Evolutionary conservation across 1,140 invertebrate genomes (phyloP).

Genomic region (Calephelis virginiensis): DNA sequence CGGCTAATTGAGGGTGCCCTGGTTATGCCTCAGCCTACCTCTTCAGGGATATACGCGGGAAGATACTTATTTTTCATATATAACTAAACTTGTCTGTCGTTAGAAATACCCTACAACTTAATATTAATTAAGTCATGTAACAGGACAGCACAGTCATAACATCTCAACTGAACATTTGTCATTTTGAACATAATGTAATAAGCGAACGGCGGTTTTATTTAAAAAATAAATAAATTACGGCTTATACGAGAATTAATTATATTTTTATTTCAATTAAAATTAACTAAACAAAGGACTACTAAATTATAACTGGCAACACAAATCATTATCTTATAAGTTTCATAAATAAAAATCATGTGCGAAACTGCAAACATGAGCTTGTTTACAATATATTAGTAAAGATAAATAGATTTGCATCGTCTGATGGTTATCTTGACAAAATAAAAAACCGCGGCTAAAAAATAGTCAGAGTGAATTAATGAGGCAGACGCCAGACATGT

Average conservation of each 20-base stretch:
- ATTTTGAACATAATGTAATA: no score
- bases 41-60: no score
- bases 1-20: no score
- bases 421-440: constrained; percentile 25
- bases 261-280: no score
- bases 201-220: no score
- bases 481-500: constrained; percentile 27
- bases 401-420: constrained; percentile 26
- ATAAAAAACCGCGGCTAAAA: constrained; percentile 27
- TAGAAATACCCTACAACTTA: no score
- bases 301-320: neutral
- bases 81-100: no score
- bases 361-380: neutral
- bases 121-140: neutral
- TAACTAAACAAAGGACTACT: neutral
- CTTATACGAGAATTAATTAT: no score
- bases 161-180: no score
- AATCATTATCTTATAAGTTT: neutral
- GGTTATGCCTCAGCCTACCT: no score
- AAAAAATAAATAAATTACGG: no score
- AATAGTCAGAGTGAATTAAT: constrained; percentile 33
- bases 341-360: neutral
- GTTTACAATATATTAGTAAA: constrained; percentile 18
- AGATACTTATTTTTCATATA: no score
- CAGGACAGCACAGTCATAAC: neutral